These are phyloP conservation scores for Hystrix cristata DNA, from an alignment of 2,113 vertebrate species.

Conservation along the genomic window DNA sequence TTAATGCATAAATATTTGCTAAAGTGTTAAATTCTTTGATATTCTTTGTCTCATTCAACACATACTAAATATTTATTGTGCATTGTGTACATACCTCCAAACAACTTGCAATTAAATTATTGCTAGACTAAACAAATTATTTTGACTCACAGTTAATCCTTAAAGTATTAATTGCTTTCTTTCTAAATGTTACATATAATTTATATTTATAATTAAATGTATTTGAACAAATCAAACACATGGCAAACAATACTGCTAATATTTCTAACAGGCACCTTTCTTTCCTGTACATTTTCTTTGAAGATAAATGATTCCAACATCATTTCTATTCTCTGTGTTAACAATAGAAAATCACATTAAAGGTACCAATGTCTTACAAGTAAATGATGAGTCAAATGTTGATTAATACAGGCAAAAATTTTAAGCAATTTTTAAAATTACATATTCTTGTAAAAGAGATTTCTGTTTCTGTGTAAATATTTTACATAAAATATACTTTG, in stretches of 20 bases:
- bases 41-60: slow-evolving; percentile 61
- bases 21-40: slow-evolving; percentile 76
- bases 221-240: slow-evolving; percentile 66
- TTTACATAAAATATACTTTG: neutral
- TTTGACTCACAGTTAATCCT: slow-evolving; percentile 70
- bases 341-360: neutral
- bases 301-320: neutral
- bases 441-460: neutral
- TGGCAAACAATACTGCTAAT: slow-evolving; percentile 76
- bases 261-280: slow-evolving; percentile 49
- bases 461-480: neutral
- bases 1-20: slow-evolving; percentile 70
- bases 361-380: neutral
- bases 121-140: slow-evolving; percentile 72
- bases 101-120: slow-evolving; percentile 75
- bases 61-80: slow-evolving; percentile 68
- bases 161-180: slow-evolving; percentile 69
- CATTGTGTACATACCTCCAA: slow-evolving; percentile 49
- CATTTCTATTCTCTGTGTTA: slow-evolving; percentile 41
- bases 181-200: slow-evolving; percentile 67
- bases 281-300: slow-evolving; percentile 46
- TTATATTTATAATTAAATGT: slow-evolving; percentile 73
- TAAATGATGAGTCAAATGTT: slow-evolving; percentile 24
- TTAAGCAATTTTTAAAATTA: slow-evolving; percentile 33
- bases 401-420: neutral